phyloP scores from a whole-genome alignment of 2,888 invertebrate genomes.

The Aspidiotus destructor region DNA sequence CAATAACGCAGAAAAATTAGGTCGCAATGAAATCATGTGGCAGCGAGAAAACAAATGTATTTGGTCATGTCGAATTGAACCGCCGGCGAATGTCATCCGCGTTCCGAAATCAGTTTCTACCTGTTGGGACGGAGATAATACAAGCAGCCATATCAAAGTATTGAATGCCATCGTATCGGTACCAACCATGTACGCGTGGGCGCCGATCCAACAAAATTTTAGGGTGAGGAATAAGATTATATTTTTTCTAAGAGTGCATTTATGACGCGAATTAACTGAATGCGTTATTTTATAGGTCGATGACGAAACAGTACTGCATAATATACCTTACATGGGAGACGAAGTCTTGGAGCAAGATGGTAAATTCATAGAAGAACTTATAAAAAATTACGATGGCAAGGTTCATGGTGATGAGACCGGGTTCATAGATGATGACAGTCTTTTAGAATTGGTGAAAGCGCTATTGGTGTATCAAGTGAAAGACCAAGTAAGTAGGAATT shows the following conservation, averaged over 20 bases:
- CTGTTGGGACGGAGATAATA: slow-evolving; percentile 61
- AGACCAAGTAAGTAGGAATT: slow-evolving; percentile 41
- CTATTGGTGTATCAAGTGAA: slow-evolving; percentile 57
- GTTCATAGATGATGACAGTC: slow-evolving; percentile 87
- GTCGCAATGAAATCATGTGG: slow-evolving; percentile 49
- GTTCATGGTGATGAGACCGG: slow-evolving; percentile 91
- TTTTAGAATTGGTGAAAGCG: slow-evolving; percentile 83
- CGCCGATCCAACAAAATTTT: slow-evolving; percentile 91
- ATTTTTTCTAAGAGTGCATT: not conserved
- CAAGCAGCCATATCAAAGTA: slow-evolving; percentile 67
- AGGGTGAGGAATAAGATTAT: slow-evolving; percentile 50
- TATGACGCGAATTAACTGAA: not conserved
- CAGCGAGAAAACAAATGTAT: slow-evolving; percentile 56
- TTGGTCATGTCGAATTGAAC: slow-evolving; percentile 52
- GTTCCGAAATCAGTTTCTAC: slow-evolving; percentile 80
- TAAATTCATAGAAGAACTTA: slow-evolving; percentile 91
- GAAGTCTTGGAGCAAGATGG: slow-evolving; percentile 91
- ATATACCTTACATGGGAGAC: slow-evolving; percentile 99
- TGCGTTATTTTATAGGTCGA: slow-evolving; percentile 53
- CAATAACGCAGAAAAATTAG: slow-evolving; percentile 22
- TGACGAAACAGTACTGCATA: slow-evolving; percentile 94
- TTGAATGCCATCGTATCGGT: slow-evolving; percentile 77
- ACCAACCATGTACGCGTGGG: slow-evolving; percentile 97
- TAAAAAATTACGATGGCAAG: slow-evolving; percentile 96
- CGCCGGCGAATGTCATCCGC: slow-evolving; percentile 58